Conservation (phyloP, 2,888 invertebrate species). For the Callosobruchus maculatus region DNA sequence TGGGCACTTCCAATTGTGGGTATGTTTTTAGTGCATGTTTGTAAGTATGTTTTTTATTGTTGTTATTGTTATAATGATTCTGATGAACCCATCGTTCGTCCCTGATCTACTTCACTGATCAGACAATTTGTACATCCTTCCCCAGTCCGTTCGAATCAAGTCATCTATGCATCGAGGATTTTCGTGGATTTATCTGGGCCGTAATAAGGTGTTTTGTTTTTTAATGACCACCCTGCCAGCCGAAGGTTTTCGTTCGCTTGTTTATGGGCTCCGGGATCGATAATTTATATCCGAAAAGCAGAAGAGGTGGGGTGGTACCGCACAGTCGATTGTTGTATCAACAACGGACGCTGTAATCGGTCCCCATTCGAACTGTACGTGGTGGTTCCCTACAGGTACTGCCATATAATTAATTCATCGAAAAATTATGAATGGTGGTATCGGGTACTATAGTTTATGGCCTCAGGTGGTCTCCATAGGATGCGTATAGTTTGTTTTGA, state of each 20-base stretch:
- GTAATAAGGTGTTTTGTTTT: constrained; percentile 39
- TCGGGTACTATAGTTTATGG: background rate
- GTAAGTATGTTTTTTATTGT: no score
- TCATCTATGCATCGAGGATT: constrained; percentile 32
- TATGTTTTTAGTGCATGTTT: no score
- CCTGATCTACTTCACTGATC: background rate
- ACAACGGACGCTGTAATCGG: background rate
- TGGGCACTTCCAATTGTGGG: no score
- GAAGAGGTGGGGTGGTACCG: background rate
- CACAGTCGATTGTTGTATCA: background rate
- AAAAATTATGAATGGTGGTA: background rate
- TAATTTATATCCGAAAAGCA: background rate
- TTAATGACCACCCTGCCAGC: constrained; percentile 25
- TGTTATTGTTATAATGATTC: no score
- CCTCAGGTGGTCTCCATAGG: background rate
- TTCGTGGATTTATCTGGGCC: constrained; percentile 36
- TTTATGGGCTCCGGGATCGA: background rate
- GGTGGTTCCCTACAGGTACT: background rate
- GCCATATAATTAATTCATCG: background rate
- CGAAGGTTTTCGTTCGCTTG: background rate
- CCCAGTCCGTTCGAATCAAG: constrained; percentile 34
- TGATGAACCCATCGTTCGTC: background rate
- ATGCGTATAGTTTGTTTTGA: background rate
- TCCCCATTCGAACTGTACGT: background rate
- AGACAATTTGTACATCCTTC: background rate